Base-by-base conservation (phyloP, 2,113 vertebrate species). In the Nibea albiflora region DNA sequence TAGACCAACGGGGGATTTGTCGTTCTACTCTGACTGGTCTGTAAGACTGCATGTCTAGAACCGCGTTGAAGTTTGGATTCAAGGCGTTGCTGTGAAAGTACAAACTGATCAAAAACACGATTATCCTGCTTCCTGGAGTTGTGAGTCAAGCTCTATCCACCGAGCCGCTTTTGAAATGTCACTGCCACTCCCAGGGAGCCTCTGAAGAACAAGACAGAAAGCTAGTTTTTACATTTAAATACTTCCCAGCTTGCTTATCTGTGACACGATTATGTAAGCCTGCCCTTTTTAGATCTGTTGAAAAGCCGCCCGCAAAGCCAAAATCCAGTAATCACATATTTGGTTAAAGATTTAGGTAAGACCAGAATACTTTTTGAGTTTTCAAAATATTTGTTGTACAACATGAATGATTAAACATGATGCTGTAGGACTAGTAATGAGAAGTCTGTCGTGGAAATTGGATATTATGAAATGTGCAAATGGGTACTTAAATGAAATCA, bases 31-130 rank as follows among this genome's bases (percentile, higher is more conserved):
- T 47, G 60, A 53, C 31, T 47, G 66, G 4, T 62, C 56, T 73
- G 28, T 73, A 56, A 31, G 20, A 14, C 26, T 20, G 39, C 31
- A 49, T 35, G 52, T 81, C 39, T 71, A 3, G 24, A 73, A 12
- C 8, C 20, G 56, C 11, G 11, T 60, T 63, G 12, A 60, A 9
- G 22, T 78, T 78, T 73, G 8, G 61, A 52, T 73, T 54, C 17
- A 9, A 73, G 46, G 26, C 39, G 24, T 50, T 35, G 76, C 62
- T 66, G 2, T 1, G 26, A 17, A 76, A 69, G 65, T 56, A 61
- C 56, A 60, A 65, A 64, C 22, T 65, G 88, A 90, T 86, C 76
- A 83, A 79, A 79, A 89, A 73, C 9, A 61, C 81, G 52, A 86
- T 86, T 72, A 79, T 88, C 53, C 47, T 11, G 26, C 39, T 11